These are phyloP conservation scores for Phycodurus eques DNA, from an alignment of 2,113 vertebrate species.

Conservation along the genomic window DNA sequence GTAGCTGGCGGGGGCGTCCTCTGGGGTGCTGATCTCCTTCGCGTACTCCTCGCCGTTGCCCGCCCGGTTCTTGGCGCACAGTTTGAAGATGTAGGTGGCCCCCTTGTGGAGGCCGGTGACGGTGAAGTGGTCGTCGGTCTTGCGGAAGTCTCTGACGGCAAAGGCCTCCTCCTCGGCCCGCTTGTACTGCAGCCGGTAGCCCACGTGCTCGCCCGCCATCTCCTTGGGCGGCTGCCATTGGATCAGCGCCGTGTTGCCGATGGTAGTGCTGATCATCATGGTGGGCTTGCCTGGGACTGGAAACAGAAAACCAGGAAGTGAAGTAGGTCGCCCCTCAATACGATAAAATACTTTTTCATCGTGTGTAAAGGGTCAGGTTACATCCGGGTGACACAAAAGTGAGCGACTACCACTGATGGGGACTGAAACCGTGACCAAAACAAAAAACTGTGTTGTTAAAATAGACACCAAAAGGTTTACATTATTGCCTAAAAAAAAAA, in stretches of 20 bases:
- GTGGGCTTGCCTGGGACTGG: constrained; percentile 91
- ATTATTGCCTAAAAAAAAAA: no score
- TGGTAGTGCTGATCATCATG: constrained; percentile 97
- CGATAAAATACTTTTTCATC: background rate
- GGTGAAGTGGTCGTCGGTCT: constrained; percentile 88
- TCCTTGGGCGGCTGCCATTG: constrained; percentile 98
- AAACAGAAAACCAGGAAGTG: background rate
- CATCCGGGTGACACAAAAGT: no score
- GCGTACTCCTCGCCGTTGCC: constrained; percentile 87
- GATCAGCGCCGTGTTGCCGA: constrained; percentile 92
- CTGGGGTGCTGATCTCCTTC: constrained; percentile 87
- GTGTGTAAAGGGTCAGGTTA: no score
- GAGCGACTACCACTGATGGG: no score
- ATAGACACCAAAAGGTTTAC: no score
- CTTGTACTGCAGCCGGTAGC: constrained; percentile 88
- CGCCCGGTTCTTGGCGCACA: constrained; percentile 88
- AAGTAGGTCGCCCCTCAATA: background rate
- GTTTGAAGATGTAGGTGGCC: constrained; percentile 85
- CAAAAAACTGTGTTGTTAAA: no score
- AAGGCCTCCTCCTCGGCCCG: constrained; percentile 84
- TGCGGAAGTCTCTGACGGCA: constrained; percentile 82
- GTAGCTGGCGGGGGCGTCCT: constrained; percentile 87
- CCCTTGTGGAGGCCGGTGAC: constrained; percentile 90
- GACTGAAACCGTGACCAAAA: no score
- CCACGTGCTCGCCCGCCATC: constrained; percentile 87